Percentiles rank a stretch among this genome's conserved stretches.
phyloP scores from a whole-genome alignment of 2,113 vertebrate genomes.

The Ramphastos sulfuratus region DNA sequence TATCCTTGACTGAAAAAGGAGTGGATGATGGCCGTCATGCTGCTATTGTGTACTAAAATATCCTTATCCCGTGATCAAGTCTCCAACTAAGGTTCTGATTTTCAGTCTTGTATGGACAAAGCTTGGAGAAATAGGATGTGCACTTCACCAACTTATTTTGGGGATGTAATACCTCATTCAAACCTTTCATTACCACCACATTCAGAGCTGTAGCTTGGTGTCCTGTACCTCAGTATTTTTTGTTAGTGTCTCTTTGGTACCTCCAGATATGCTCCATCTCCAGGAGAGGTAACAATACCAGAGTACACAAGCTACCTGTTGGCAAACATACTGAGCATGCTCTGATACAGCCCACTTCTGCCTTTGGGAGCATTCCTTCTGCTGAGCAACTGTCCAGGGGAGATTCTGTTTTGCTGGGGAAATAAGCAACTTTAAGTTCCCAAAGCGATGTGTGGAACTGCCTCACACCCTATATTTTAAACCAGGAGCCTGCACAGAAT shows the following conservation, averaged over 20 bases:
- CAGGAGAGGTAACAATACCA: background rate
- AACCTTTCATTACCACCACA: background rate
- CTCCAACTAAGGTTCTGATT: background rate
- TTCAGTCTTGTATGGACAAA: background rate
- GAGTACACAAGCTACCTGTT: background rate
- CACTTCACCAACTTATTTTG: background rate
- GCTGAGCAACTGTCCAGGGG: background rate
- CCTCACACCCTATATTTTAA: background rate
- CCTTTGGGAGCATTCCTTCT: background rate
- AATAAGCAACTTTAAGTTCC: background rate
- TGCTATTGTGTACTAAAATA: slow-evolving; percentile 26
- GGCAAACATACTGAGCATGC: accelerated
- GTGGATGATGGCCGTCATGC: background rate
- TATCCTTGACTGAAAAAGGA: slow-evolving; percentile 31
- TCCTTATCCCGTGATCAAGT: background rate
- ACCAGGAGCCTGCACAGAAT: background rate
- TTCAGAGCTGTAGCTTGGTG: background rate
- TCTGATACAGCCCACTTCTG: background rate
- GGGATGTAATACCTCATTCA: background rate
- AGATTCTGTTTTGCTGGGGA: background rate
- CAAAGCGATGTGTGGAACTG: background rate
- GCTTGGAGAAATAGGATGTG: background rate
- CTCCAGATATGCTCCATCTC: background rate
- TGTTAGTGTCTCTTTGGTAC: background rate
- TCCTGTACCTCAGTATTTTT: background rate